Percentiles rank a stretch among this genome's conserved stretches.
These are phyloP conservation scores for Vicugna pacos DNA, from an alignment of 2,113 vertebrate species.

Conservation along the genomic window DNA sequence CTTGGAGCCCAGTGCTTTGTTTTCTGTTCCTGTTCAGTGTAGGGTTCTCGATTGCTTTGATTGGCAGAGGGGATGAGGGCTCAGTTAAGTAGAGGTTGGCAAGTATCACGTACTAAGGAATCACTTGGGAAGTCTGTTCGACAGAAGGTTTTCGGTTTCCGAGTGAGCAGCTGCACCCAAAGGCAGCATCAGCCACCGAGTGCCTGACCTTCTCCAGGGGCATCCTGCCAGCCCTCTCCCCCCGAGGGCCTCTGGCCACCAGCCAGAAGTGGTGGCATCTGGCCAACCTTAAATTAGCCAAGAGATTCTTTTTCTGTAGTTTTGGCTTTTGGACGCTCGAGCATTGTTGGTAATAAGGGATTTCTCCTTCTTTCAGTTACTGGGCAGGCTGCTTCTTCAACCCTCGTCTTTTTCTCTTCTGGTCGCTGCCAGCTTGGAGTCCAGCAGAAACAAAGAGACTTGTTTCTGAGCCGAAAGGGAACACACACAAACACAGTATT, in stretches of 20 bases:
- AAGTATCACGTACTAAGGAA: slow-evolving; percentile 57
- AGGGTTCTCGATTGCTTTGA: slow-evolving; percentile 56
- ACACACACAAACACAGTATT: background rate
- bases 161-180: slow-evolving; percentile 60
- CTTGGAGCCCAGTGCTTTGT: slow-evolving; percentile 17
- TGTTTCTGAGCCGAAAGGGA: slow-evolving; percentile 46
- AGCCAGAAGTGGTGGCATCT: slow-evolving; percentile 55
- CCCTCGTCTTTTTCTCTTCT: slow-evolving; percentile 31
- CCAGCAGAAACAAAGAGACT: slow-evolving; percentile 49
- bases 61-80: slow-evolving; percentile 61
- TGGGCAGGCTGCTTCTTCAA: slow-evolving; percentile 59
- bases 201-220: slow-evolving; percentile 62
- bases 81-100: slow-evolving; percentile 72
- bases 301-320: slow-evolving; percentile 64
- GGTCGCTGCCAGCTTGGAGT: background rate
- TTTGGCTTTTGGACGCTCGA: slow-evolving; percentile 51
- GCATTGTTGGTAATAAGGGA: slow-evolving; percentile 51
- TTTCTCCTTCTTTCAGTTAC: slow-evolving; percentile 56
- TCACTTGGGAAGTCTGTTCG: slow-evolving; percentile 54
- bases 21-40: slow-evolving; percentile 40
- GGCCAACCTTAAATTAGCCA: slow-evolving; percentile 68
- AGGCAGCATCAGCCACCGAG: slow-evolving; percentile 28
- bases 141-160: slow-evolving; percentile 64
- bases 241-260: background rate
- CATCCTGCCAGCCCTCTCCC: slow-evolving; percentile 48